Evolutionary conservation across 2,888 invertebrate species (phyloP).

Genomic region (Trissonchulus sp.): DNA sequence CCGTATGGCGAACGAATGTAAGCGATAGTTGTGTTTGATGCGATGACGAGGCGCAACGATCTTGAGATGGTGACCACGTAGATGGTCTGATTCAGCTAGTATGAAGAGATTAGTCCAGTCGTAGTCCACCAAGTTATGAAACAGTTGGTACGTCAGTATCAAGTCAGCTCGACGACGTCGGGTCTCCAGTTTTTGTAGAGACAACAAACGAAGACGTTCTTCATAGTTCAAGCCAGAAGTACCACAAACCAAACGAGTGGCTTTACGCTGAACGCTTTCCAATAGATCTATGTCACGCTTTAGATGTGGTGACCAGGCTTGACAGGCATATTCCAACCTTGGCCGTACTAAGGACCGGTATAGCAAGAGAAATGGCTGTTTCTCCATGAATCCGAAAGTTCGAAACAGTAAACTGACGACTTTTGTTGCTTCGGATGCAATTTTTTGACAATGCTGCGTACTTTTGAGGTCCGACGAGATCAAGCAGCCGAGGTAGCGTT

Average conservation of each 20-base stretch:
- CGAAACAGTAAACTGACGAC: background rate
- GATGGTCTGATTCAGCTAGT: background rate
- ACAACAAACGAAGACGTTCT: background rate
- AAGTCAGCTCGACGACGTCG: background rate
- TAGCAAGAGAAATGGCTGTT: constrained; percentile 10
- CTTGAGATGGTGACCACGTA: constrained; percentile 6
- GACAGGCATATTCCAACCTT: constrained; percentile 1
- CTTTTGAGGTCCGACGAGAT: background rate
- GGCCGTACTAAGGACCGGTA: background rate
- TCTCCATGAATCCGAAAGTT: background rate
- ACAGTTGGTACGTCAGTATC: too few relatives aligned
- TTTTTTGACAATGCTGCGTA: background rate
- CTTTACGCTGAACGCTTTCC: too few relatives aligned
- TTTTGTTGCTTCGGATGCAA: background rate
- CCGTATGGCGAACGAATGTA: background rate
- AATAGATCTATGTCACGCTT: background rate
- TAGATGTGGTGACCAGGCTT: constrained; percentile 2
- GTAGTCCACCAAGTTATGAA: constrained; percentile 9
- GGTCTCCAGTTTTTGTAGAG: constrained; percentile 3
- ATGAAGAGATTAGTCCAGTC: background rate
- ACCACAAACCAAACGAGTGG: too few relatives aligned
- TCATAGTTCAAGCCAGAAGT: background rate
- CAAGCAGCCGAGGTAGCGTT: too few relatives aligned
- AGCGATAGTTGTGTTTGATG: background rate
- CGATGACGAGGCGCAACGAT: background rate